phyloP scores from a whole-genome alignment of 2,888 invertebrate genomes.

The Melolontha melolontha region DNA sequence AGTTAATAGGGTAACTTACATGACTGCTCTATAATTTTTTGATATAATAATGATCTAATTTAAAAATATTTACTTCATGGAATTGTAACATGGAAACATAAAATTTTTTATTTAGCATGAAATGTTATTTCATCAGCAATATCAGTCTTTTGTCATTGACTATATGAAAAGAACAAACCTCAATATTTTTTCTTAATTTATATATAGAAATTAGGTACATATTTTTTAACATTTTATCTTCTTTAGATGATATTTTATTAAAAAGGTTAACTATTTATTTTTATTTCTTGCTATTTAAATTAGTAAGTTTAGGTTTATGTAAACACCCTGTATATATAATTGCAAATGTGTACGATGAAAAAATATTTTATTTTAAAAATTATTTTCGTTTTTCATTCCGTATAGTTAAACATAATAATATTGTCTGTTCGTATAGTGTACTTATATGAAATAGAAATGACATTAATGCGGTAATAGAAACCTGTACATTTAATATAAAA shows the following conservation, averaged over 20 bases:
- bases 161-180: conserved; percentile 12
- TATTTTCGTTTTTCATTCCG: not conserved
- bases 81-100: too few species aligned
- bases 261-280: not conserved
- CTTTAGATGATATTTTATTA: not conserved
- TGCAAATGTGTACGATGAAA: conserved; percentile 9
- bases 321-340: conserved; percentile 33
- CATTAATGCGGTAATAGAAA: too few species aligned
- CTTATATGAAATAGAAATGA: not conserved
- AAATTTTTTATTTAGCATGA: conserved; percentile 7
- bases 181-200: not conserved
- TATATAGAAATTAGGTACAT: conserved; percentile 7
- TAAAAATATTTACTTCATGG: too few species aligned
- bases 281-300: not conserved
- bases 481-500: too few species aligned
- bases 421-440: conserved; percentile 8
- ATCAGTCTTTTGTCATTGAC: conserved; percentile 32
- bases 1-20: too few species aligned
- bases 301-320: not conserved
- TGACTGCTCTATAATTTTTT: too few species aligned
- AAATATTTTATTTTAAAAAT: conserved; percentile 7
- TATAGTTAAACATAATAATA: not conserved
- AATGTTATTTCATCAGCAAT: conserved; percentile 4
- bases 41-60: too few species aligned
- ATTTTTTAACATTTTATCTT: not conserved